These are phyloP conservation scores for Tetragnatha versicolor DNA, from an alignment of 1,140 invertebrate species.

Conservation along the genomic window DNA sequence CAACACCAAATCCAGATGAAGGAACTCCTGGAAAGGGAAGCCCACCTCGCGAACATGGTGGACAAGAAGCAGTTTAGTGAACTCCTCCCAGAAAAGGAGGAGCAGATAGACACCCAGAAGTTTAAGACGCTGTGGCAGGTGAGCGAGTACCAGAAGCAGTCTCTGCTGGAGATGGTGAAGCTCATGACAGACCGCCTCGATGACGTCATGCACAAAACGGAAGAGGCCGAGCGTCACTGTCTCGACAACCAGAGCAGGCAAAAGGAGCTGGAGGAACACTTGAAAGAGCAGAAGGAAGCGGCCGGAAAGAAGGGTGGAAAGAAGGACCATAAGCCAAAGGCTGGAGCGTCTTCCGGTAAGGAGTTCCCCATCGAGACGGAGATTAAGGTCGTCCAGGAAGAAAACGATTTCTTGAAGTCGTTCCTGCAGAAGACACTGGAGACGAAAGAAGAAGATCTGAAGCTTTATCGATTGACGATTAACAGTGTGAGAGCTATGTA, in stretches of 20 bases:
- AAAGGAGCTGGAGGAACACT: not conserved
- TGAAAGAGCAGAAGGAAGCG: not conserved
- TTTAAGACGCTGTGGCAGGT: conserved; percentile 30
- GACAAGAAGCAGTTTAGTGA: not conserved
- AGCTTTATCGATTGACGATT: conserved; percentile 7
- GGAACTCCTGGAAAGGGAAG: conserved; percentile 5
- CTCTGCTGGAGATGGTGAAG: not conserved
- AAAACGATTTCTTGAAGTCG: conserved; percentile 27
- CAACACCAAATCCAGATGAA: conserved; percentile 37
- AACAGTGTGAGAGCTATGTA: conserved; percentile 1
- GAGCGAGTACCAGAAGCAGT: conserved; percentile 26
- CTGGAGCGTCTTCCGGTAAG: not conserved
- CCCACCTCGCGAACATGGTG: conserved; percentile 1
- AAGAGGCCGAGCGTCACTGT: not conserved
- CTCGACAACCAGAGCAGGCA: not conserved
- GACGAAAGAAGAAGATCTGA: conserved; percentile 6
- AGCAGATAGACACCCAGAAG: not conserved
- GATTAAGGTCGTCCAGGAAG: not conserved
- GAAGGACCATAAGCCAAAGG: not conserved
- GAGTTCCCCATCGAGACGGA: not conserved
- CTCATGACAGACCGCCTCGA: not conserved
- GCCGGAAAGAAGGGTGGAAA: not conserved
- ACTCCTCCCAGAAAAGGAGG: not conserved
- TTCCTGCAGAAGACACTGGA: not conserved
- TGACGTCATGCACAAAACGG: not conserved